phyloP scores from a whole-genome alignment of 2,888 invertebrate genomes.

The Adelphocoris suturalis region DNA sequence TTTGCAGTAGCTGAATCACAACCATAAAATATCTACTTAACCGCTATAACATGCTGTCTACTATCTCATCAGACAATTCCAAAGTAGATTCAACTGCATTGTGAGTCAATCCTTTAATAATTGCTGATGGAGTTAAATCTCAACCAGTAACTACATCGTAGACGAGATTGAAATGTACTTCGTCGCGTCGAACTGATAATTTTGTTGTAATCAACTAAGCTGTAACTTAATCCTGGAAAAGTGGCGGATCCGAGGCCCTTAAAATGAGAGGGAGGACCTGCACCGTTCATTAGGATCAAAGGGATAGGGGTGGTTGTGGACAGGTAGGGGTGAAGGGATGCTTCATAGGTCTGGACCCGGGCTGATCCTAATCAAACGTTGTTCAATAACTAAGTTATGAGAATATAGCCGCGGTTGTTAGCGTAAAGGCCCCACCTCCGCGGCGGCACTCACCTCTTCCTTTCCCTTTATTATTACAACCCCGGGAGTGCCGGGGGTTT shows the following conservation, averaged over 20 bases:
- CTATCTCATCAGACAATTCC: no score
- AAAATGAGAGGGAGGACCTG: background rate
- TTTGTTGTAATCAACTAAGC: no score
- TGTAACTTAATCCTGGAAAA: no score
- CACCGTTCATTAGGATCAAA: constrained; percentile 20
- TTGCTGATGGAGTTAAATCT: no score
- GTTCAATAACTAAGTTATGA: constrained; percentile 31
- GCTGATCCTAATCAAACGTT: constrained; percentile 15
- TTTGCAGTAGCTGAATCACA: no score
- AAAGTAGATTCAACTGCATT: no score
- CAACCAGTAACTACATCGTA: no score
- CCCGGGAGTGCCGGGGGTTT: background rate
- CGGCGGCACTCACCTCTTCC: constrained; percentile 2
- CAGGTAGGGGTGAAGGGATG: background rate
- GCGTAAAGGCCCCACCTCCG: background rate
- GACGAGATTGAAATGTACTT: no score
- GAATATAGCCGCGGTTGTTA: background rate
- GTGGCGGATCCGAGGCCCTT: background rate
- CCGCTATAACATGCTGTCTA: no score
- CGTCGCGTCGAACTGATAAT: no score
- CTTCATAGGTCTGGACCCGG: background rate
- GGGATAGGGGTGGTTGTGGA: background rate
- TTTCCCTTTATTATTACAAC: constrained; percentile 36
- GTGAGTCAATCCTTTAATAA: no score
- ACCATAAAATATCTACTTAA: no score